Base-by-base conservation (phyloP, 2,113 vertebrate genomes). In the Entosphenus tridentatus region DNA sequence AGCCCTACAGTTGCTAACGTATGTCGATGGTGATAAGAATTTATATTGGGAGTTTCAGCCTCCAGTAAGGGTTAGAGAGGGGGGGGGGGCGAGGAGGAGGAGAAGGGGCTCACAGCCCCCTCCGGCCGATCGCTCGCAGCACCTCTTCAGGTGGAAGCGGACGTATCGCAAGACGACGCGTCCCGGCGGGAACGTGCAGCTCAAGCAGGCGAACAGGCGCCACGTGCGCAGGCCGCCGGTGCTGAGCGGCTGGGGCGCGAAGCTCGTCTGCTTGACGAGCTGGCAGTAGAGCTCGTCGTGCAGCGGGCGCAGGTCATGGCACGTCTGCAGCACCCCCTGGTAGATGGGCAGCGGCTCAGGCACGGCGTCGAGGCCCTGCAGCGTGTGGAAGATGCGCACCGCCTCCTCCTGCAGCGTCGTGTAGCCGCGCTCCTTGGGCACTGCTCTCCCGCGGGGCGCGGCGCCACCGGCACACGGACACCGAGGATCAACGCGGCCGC, bases 191-290 rank as follows among this genome's bases (percentile, higher is more conserved):
- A 91, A 91, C 12, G 87, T 91, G 76, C 87, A 89, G 77, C 85
- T 87, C 87, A 91, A 88, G 70, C 87, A 89, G 57, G 83, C 81
- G 75, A 91, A 85, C 69, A 91, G 83, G 76, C 87, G 87, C 85
- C 86, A 91, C 76, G 87, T 86, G 54, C 86, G 86, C 54, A 87
- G 79, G 76, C 87, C 88, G 57, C 83, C 86, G 3, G 82, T 71
- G 71, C 84, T 85, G 78, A 84, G 86, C 67, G 86, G 86, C 73
- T 89, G 86, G 8, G 87, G 85, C 75, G 87, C 85, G n/a, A 89
- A 84, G 77, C 87, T 92, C 71, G 87, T 91, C 78, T 92, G 88
- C 75, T 92, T 92, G 80, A 92, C 87, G 74, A 89, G 82, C 80
- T 92, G 88, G 73, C 86, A 89, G 72, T 92, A 92, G 3, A 92